These are phyloP conservation scores for Leucoptera coffeella DNA, from an alignment of 2,888 invertebrate species.

Conservation along the genomic window DNA sequence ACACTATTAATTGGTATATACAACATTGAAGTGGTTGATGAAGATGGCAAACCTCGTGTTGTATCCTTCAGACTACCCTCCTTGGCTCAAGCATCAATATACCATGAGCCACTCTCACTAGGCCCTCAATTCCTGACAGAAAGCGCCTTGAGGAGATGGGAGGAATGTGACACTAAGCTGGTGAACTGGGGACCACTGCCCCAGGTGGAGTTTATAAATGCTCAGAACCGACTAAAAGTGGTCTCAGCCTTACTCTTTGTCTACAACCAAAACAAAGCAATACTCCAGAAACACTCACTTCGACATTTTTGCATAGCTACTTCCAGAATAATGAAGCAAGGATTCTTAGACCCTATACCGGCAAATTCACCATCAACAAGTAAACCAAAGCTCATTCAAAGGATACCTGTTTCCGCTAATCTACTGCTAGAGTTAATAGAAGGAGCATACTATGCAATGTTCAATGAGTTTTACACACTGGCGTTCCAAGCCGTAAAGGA, in stretches of 20 bases:
- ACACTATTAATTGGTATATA: constrained; percentile 62
- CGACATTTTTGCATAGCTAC: constrained; percentile 76
- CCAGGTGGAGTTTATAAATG: constrained; percentile 83
- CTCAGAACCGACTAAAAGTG: constrained; percentile 86
- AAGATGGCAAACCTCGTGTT: constrained; percentile 76
- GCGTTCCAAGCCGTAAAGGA: constrained; percentile 87
- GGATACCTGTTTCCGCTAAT: constrained; percentile 79
- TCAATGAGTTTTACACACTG: constrained; percentile 80
- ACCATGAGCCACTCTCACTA: constrained; percentile 82
- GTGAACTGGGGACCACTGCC: constrained; percentile 88
- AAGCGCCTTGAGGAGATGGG: constrained; percentile 78
- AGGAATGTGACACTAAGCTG: constrained; percentile 81
- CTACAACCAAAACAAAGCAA: constrained; percentile 79
- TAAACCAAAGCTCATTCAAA: constrained; percentile 57
- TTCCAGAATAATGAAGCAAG: constrained; percentile 79
- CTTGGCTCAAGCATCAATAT: constrained; percentile 84
- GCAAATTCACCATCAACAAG: constrained; percentile 27
- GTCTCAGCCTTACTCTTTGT: constrained; percentile 83
- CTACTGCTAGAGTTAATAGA: constrained; percentile 86
- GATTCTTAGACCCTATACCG: constrained; percentile 56
- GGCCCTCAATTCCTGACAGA: constrained; percentile 77
- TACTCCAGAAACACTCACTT: constrained; percentile 70
- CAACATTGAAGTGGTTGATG: constrained; percentile 85
- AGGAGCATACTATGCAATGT: constrained; percentile 87
- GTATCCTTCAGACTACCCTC: constrained; percentile 86